Percentiles rank a stretch among this genome's conserved stretches.
Evolutionary conservation across 2,888 invertebrate species (phyloP).

Genomic region (Cataglyphis livida): DNA sequence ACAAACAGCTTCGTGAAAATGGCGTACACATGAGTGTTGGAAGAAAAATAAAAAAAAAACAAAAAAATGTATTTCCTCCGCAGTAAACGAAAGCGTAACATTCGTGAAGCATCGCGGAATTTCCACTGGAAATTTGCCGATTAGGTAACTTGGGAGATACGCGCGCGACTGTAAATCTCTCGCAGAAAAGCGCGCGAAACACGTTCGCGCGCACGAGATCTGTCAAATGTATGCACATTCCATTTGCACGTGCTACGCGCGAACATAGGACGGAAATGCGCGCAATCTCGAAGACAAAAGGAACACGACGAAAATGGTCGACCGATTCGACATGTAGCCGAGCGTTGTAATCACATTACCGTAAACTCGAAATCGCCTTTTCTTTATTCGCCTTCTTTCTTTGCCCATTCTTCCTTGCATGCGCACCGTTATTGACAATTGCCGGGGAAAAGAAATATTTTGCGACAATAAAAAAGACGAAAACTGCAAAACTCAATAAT

Average conservation of each 20-base stretch:
- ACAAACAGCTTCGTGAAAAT: constrained; percentile 15
- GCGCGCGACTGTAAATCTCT: constrained; percentile 35
- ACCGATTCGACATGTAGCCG: constrained; percentile 36
- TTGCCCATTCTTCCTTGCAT: neutral
- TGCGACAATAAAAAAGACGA: neutral
- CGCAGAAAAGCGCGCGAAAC: neutral
- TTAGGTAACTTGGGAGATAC: constrained; percentile 27
- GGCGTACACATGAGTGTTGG: no score
- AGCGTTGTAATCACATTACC: constrained; percentile 31
- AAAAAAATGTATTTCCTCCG: neutral
- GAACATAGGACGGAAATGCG: neutral
- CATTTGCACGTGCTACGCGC: constrained; percentile 10
- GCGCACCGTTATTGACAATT: neutral
- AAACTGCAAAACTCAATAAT: neutral
- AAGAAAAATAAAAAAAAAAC: neutral
- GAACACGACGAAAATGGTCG: constrained; percentile 8
- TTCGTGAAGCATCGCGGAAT: constrained; percentile 33
- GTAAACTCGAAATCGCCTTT: constrained; percentile 40
- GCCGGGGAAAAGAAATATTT: neutral
- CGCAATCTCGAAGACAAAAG: constrained; percentile 28
- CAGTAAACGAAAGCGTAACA: neutral
- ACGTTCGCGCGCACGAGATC: constrained; percentile 24
- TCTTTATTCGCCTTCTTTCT: neutral
- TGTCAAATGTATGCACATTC: constrained; percentile 44
- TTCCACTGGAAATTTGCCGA: constrained; percentile 41